Evolutionary conservation across 2,888 invertebrate genomes (phyloP), one percentile per base, ranked within the genome.

Genomic region (Melanchra persicariae): DNA sequence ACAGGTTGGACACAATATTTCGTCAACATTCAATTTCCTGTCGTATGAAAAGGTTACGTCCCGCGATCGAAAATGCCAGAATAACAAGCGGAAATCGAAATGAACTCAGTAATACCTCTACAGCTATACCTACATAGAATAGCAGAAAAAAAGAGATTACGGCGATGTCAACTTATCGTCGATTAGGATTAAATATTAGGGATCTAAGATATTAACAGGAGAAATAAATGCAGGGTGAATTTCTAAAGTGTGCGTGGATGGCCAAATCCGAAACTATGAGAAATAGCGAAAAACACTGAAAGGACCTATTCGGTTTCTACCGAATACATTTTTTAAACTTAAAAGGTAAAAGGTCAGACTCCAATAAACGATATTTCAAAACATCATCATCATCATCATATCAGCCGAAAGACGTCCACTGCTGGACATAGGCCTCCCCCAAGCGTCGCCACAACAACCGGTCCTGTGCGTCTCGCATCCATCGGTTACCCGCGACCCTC

Each of bases 1-100:
- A 81, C 85, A 74, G 81, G 76, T 79, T 72, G 82, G 76, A 74
- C 84, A 86, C 85, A 87, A 87, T 88, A 89, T 90, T 89, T 90
- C 86, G 88, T 90, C 89, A 91, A 91, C 88, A 91, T 90, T 90
- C 90, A 91, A 93, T 93, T 92, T 93, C 93, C 93, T 88, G 88
- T 79, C 72, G 76, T 84, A 86, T 90, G 88, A 89, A 91, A 91
- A 91, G 87, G 90, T 91, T 87, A 85, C 84, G 85, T 84, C 77
- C 75, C 79, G 84, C 79, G 84, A 85, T 87, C 84, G 87, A 88
- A 91, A 91, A 91, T 89, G 87, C 87, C 87, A 86, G 87, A 88
- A 91, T 89, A 91, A 87, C 87, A 85, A 88, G 80, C 90, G 93
- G 92, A 93, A 92, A 93, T 93, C 79, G 82, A 85, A 86, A 82